phyloP scores from a whole-genome alignment of 2,888 invertebrate genomes.

The Raillietiella orientalis region DNA sequence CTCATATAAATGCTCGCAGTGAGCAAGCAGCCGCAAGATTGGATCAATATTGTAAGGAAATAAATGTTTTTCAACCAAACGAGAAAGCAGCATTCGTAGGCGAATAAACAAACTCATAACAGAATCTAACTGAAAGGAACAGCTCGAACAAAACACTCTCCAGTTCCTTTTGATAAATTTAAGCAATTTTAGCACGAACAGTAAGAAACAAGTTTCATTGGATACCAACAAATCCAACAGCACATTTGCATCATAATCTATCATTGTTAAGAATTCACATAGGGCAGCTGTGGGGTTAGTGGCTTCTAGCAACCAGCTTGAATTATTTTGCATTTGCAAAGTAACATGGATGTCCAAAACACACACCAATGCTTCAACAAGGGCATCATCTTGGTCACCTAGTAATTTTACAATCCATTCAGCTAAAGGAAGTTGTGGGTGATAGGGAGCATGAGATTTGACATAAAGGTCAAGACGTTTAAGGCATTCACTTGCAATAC shows the following conservation, averaged over 20 bases:
- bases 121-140: constrained; percentile 33
- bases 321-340: neutral
- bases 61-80: constrained; percentile 42
- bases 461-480: constrained; percentile 49
- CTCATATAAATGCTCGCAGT: constrained; percentile 31
- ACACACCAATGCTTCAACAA: constrained; percentile 73
- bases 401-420: constrained; percentile 62
- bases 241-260: constrained; percentile 44
- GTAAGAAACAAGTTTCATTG: constrained; percentile 60
- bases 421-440: constrained; percentile 55
- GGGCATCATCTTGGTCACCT: constrained; percentile 61
- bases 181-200: constrained; percentile 47
- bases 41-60: constrained; percentile 75
- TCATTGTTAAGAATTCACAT: constrained; percentile 47
- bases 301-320: neutral
- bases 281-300: constrained; percentile 50
- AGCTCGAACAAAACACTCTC: constrained; percentile 44
- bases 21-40: constrained; percentile 42
- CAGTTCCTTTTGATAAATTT: constrained; percentile 54
- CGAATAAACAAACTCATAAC: constrained; percentile 53
- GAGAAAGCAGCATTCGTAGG: constrained; percentile 40
- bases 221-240: constrained; percentile 53
- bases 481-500: constrained; percentile 39
- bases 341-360: constrained; percentile 34
- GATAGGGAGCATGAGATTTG: constrained; percentile 42